Percentiles rank a stretch among this genome's conserved stretches.
Evolutionary conservation across 2,797 vertebrate species (phyloP).

Genomic region (Sebastiscus tertius): DNA sequence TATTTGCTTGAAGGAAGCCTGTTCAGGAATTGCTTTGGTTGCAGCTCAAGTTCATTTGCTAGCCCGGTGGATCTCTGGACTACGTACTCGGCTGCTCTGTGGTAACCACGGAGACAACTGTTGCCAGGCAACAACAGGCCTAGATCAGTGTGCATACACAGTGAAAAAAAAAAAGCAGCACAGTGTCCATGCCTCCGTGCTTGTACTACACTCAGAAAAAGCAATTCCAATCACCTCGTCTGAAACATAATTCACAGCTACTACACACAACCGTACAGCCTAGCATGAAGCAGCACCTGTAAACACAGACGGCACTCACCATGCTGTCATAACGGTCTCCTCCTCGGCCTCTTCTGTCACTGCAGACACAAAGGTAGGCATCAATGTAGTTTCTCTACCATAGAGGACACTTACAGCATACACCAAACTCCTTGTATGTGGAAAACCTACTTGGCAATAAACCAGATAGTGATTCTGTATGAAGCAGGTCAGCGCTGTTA

Average conservation of each 20-base stretch:
- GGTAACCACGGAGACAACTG: constrained; percentile 85
- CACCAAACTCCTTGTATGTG: too few relatives aligned
- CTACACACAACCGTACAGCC: background rate
- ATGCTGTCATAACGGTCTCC: constrained; percentile 96
- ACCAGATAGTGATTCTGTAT: background rate
- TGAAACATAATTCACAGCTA: constrained; percentile 21
- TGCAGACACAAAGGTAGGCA: constrained; percentile 45
- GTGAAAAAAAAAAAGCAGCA: constrained; percentile 62
- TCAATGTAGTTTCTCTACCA: constrained; percentile 19
- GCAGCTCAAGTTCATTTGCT: constrained; percentile 75
- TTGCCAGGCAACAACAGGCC: constrained; percentile 85
- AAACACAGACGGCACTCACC: constrained; percentile 79
- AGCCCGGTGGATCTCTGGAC: constrained; percentile 77
- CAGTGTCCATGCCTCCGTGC: constrained; percentile 58
- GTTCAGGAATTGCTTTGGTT: constrained; percentile 60
- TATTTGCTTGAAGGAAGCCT: constrained; percentile 36
- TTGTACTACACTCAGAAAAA: constrained; percentile 65
- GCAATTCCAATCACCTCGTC: constrained; percentile 45
- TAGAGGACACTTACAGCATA: background rate
- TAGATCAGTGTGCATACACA: constrained; percentile 71
- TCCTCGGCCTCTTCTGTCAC: constrained; percentile 91
- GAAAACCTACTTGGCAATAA: too few relatives aligned
- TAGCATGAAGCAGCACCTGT: background rate
- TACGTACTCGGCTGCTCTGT: constrained; percentile 78
- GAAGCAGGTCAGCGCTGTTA: background rate